Percentiles rank a stretch among this genome's conserved stretches.
phyloP scores from a whole-genome alignment of 2,797 vertebrate genomes.

The Brachyrhaphis roseni region DNA sequence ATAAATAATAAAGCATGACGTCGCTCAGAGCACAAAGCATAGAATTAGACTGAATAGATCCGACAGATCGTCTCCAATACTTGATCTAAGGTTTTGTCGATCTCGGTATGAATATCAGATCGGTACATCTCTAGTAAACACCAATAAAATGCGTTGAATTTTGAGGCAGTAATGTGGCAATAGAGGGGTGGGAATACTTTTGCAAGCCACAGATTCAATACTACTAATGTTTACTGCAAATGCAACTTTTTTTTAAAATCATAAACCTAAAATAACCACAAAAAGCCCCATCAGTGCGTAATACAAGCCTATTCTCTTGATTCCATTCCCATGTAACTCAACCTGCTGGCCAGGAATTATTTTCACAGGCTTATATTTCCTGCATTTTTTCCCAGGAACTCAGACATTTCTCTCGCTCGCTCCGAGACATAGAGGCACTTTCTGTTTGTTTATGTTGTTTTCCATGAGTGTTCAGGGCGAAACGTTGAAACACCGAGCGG shows the following conservation, averaged over 20 bases:
- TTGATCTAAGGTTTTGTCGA: too few species aligned
- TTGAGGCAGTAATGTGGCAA: neutral
- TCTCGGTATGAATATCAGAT: too few species aligned
- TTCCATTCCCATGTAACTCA: neutral
- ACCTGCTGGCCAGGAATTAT: neutral
- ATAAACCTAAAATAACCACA: neutral
- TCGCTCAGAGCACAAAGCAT: too few species aligned
- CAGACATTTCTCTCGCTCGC: slow-evolving; percentile 6
- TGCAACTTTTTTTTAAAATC: neutral
- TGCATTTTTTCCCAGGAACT: slow-evolving; percentile 44
- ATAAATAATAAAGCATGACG: too few species aligned
- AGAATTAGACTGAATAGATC: too few species aligned
- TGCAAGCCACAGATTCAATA: neutral
- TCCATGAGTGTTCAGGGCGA: neutral
- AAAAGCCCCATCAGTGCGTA: neutral
- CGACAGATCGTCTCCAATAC: too few species aligned
- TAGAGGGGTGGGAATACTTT: neutral
- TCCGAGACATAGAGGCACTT: neutral
- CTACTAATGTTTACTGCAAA: neutral
- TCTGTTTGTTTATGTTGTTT: slow-evolving; percentile 40
- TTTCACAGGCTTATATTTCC: slow-evolving; percentile 23
- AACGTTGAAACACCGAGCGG: neutral
- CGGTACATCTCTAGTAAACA: neutral
- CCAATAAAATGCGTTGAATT: neutral
- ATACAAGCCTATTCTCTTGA: neutral